Conservation (phyloP, 2,888 invertebrate genomes). For the Thymelicus sylvestris region DNA sequence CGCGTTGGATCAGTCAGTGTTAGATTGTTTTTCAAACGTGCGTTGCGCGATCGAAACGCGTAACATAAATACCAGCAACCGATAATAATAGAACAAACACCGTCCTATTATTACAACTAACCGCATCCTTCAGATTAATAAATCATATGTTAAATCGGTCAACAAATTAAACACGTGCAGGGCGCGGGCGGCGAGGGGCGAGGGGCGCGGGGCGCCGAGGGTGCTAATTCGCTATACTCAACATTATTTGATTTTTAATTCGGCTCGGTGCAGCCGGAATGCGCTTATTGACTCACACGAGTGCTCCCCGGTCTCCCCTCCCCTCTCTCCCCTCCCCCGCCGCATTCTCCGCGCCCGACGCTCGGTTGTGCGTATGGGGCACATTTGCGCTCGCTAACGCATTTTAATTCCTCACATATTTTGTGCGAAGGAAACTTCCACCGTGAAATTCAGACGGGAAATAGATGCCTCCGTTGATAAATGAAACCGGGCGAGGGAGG, state of each 20-base stretch:
- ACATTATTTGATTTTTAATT: conserved; percentile 84
- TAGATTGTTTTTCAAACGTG: not conserved
- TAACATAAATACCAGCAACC: conserved; percentile 1
- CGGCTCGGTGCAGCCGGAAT: conserved; percentile 70
- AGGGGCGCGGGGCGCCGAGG: conserved; percentile 17
- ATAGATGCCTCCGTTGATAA: conserved; percentile 33
- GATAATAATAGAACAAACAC: not conserved
- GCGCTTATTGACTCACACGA: conserved; percentile 67
- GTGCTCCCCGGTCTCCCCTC: too few relatives aligned
- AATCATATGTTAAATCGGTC: conserved; percentile 35
- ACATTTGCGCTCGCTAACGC: conserved; percentile 33
- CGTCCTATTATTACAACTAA: not conserved
- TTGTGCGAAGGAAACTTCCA: conserved; percentile 33
- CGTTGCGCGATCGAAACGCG: not conserved
- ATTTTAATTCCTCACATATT: conserved; percentile 34
- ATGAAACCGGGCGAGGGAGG: conserved; percentile 34
- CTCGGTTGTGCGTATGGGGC: conserved; percentile 28
- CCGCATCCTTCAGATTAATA: conserved; percentile 20
- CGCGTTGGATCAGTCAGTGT: too few relatives aligned
- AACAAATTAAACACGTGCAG: conserved; percentile 46
- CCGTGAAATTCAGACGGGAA: conserved; percentile 35
- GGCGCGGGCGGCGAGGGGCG: conserved; percentile 8
- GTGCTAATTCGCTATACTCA: conserved; percentile 71
- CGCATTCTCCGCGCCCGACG: not conserved
- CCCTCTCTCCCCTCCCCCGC: conserved; percentile 32